Evolutionary conservation across 1,140 invertebrate species (phyloP).

Genomic region (Elysia chlorotica): DNA sequence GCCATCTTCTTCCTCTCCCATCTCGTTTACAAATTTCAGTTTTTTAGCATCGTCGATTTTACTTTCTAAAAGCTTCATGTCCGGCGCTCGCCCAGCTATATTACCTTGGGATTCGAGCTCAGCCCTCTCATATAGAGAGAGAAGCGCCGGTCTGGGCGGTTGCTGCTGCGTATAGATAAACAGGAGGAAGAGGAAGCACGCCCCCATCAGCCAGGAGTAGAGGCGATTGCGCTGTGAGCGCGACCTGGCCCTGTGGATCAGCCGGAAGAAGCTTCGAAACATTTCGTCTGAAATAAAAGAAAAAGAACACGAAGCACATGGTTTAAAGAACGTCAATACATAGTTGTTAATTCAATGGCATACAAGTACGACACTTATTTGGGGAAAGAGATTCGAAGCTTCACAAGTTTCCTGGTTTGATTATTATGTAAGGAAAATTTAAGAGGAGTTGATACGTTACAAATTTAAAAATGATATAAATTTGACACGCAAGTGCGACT

Average conservation of each 20-base stretch:
- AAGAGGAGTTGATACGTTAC: too few species aligned
- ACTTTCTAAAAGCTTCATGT: slow-evolving; percentile 12
- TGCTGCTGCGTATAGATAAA: slow-evolving; percentile 19
- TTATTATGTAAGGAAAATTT: too few species aligned
- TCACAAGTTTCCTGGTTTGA: too few species aligned
- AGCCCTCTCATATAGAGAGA: too few species aligned
- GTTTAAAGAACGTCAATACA: too few species aligned
- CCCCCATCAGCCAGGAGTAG: slow-evolving; percentile 4
- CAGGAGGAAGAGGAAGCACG: slow-evolving; percentile 3
- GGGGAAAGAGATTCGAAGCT: too few species aligned
- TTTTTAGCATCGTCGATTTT: not conserved
- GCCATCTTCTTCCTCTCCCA: not conserved
- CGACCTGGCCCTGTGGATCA: slow-evolving; percentile 27
- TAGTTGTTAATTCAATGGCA: too few species aligned
- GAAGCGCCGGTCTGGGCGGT: not conserved
- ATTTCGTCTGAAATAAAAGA: slow-evolving; percentile 9
- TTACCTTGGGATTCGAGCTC: too few species aligned
- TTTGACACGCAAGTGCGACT: too few species aligned
- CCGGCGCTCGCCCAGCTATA: slow-evolving; percentile 2
- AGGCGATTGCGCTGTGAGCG: slow-evolving; percentile 24
- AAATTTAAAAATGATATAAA: too few species aligned
- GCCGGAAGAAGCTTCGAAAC: slow-evolving; percentile 14
- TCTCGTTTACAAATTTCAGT: not conserved
- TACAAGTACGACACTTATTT: too few species aligned
- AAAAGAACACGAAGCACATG: too few species aligned